Conservation (phyloP, 2,797 vertebrate genomes). For the Coendou prehensilis region DNA sequence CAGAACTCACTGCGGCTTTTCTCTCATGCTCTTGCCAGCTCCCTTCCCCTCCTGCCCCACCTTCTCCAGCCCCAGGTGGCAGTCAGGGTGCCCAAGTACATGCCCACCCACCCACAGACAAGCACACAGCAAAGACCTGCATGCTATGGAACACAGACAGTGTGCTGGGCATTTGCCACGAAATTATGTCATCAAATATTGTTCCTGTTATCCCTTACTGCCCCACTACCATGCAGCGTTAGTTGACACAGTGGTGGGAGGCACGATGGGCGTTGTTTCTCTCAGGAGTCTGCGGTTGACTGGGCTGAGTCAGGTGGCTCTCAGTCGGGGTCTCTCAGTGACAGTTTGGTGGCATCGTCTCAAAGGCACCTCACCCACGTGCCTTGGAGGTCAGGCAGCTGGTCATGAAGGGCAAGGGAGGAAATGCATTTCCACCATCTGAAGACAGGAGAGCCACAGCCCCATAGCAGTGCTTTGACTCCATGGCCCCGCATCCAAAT, state of each 20-base stretch:
- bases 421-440: no score
- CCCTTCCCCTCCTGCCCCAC: fast-evolving
- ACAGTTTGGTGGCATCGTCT: background rate
- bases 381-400: background rate
- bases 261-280: background rate
- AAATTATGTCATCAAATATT: background rate
- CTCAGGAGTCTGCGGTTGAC: background rate
- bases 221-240: background rate
- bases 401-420: background rate
- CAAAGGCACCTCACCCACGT: background rate
- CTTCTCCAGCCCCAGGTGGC: background rate
- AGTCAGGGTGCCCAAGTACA: background rate
- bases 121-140: background rate
- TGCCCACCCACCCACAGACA: background rate
- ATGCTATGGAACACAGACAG: background rate
- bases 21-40: background rate
- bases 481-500: background rate
- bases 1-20: background rate
- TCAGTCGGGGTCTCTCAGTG: background rate
- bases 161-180: background rate
- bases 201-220: background rate
- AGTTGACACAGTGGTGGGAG: background rate
- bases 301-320: background rate
- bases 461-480: background rate
- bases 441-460: background rate